Percentiles rank a stretch among this genome's conserved stretches.
Conservation (phyloP, 1,140 invertebrate genomes). For the Metaphire vulgaris region DNA sequence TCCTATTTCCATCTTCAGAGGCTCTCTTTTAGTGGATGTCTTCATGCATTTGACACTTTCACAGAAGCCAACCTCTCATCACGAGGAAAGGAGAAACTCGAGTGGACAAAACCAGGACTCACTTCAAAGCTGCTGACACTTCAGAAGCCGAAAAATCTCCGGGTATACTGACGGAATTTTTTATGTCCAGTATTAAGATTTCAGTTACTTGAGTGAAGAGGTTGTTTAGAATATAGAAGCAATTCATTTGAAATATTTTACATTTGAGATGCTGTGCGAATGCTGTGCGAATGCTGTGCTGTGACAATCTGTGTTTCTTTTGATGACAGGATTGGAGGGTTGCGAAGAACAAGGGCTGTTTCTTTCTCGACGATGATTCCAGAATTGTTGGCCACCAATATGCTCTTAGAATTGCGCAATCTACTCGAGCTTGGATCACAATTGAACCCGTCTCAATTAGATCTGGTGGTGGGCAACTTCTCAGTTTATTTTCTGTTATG, state of each 20-base stretch:
- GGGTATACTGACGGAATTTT: conserved; percentile 30
- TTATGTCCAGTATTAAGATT: background rate
- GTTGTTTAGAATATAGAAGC: no score
- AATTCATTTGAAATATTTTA: no score
- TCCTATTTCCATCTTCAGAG: no score
- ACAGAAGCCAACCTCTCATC: no score
- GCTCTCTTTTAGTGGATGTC: no score
- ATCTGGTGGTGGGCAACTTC: conserved; percentile 17
- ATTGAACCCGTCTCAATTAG: conserved; percentile 34
- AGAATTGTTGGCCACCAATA: conserved; percentile 41
- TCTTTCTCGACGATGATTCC: conserved; percentile 45
- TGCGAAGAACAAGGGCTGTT: conserved; percentile 39
- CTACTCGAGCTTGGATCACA: conserved; percentile 42
- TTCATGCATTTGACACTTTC: no score
- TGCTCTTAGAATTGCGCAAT: conserved; percentile 37
- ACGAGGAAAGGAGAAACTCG: background rate
- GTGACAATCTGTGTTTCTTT: background rate
- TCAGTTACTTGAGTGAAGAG: no score
- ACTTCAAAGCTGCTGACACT: conserved; percentile 27
- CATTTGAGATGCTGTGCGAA: no score
- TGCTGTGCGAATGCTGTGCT: no score
- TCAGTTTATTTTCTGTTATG: background rate
- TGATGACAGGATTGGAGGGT: conserved; percentile 40
- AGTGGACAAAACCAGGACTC: background rate
- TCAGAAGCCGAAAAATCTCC: conserved; percentile 38